phyloP scores from a whole-genome alignment of 2,797 vertebrate species.

The Sebastes minor region DNA sequence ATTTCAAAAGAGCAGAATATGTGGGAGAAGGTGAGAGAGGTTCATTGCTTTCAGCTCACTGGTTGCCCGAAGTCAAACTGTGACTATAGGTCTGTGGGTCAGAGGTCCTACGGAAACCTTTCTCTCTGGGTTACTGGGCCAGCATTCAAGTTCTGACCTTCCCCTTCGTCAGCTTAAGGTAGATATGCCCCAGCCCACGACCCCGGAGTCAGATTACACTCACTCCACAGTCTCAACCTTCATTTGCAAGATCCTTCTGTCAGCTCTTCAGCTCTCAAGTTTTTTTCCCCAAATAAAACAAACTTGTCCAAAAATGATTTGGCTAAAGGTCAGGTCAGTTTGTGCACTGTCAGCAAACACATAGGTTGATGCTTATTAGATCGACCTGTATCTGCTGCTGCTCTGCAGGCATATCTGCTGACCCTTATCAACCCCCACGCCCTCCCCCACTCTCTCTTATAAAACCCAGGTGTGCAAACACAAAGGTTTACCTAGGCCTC shows the following conservation, averaged over 20 bases:
- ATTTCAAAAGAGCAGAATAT: constrained; percentile 47
- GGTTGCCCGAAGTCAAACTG: constrained; percentile 2
- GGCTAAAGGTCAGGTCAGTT: constrained; percentile 43
- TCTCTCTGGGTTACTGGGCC: constrained; percentile 44
- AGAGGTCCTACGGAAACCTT: constrained; percentile 23
- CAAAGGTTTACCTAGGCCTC: constrained; percentile 62
- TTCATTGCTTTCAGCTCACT: background rate
- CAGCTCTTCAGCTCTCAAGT: constrained; percentile 27
- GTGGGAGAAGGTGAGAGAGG: constrained; percentile 11
- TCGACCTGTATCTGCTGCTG: constrained; percentile 28
- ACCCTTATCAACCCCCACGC: constrained; percentile 45
- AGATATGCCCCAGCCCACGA: constrained; percentile 11
- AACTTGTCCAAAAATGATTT: constrained; percentile 32
- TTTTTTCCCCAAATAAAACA: constrained; percentile 8
- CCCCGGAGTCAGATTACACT: constrained; percentile 51
- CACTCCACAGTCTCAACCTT: constrained; percentile 48
- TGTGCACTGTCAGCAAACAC: constrained; percentile 67
- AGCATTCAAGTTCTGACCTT: constrained; percentile 56
- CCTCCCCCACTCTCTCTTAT: constrained; percentile 45
- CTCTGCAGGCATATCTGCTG: constrained; percentile 47
- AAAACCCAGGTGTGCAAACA: constrained; percentile 78
- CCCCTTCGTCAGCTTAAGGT: constrained; percentile 50
- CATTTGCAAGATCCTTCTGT: constrained; percentile 14
- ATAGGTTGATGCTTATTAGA: constrained; percentile 25
- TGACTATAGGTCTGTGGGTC: constrained; percentile 23